These are phyloP conservation scores for Miltochrista miniata DNA, from an alignment of 2,888 invertebrate species.

Conservation along the genomic window DNA sequence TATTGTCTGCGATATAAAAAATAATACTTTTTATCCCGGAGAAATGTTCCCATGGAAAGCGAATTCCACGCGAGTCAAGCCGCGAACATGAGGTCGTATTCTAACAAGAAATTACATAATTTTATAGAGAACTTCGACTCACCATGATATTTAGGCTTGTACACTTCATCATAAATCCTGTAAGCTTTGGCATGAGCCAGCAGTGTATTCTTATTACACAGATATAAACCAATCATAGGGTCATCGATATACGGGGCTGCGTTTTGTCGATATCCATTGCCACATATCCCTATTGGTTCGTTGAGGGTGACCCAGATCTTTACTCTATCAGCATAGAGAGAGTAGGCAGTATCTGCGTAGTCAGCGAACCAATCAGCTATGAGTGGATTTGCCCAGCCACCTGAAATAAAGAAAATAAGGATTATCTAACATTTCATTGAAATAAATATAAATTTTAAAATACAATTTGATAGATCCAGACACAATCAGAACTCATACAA, in stretches of 20 bases:
- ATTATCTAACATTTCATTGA: too few relatives aligned
- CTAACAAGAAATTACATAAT: too few relatives aligned
- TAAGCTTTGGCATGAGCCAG: conserved; percentile 86
- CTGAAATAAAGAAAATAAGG: conserved; percentile 40
- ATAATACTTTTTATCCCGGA: too few relatives aligned
- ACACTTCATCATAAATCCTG: conserved; percentile 81
- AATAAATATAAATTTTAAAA: too few relatives aligned
- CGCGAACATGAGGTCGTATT: too few relatives aligned
- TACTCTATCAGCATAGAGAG: conserved; percentile 83
- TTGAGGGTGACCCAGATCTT: conserved; percentile 88
- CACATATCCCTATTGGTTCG: conserved; percentile 80
- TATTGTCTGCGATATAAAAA: too few relatives aligned
- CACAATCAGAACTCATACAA: too few relatives aligned
- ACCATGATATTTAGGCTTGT: conserved; percentile 73
- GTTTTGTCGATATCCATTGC: conserved; percentile 59
- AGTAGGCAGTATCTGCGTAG: conserved; percentile 80
- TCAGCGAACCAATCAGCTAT: conserved; percentile 83
- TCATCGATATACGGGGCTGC: conserved; percentile 43
- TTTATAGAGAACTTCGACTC: neutral
- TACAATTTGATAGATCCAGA: too few relatives aligned
- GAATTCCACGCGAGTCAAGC: too few relatives aligned
- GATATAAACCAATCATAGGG: conserved; percentile 64
- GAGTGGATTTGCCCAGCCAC: conserved; percentile 85
- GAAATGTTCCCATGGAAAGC: too few relatives aligned
- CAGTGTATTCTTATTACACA: conserved; percentile 85